These are phyloP conservation scores for Channa maculata DNA, from an alignment of 2,113 vertebrate species.

Conservation along the genomic window DNA sequence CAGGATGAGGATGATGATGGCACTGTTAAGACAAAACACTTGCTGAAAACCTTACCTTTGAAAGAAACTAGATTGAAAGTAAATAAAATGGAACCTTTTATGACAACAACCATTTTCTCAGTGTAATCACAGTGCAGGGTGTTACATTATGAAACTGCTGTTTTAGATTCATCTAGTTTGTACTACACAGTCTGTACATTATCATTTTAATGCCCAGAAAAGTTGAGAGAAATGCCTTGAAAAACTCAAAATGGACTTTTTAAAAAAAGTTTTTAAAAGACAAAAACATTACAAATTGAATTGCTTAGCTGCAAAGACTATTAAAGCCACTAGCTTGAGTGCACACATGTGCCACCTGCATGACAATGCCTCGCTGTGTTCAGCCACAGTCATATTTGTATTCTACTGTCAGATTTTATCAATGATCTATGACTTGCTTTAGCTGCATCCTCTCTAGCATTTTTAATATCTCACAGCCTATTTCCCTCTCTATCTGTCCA, in stretches of 20 bases:
- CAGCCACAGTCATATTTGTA: slow-evolving; percentile 13
- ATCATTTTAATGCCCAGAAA: no score
- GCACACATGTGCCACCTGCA: slow-evolving; percentile 12
- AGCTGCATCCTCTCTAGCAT: slow-evolving; percentile 33
- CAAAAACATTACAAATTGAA: not conserved
- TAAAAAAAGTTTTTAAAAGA: not conserved
- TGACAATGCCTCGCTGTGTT: slow-evolving; percentile 30
- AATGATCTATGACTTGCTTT: slow-evolving; percentile 47
- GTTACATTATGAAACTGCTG: not conserved
- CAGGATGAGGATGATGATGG: no score
- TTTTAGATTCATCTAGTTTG: not conserved
- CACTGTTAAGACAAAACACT: no score
- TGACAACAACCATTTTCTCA: no score
- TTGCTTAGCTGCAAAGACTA: not conserved
- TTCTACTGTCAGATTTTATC: slow-evolving; percentile 50
- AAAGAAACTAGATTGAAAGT: no score
- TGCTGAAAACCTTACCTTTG: no score
- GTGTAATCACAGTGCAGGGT: not conserved
- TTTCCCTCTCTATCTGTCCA: slow-evolving; percentile 19
- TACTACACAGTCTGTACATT: not conserved
- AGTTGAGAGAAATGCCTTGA: no score
- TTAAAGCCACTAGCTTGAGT: slow-evolving; percentile 18
- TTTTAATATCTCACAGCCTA: slow-evolving; percentile 13
- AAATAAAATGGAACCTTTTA: no score
- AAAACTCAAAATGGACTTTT: not conserved